A percentile compares a stretch with the other conserved stretches of the same genome.
These are phyloP conservation scores for Lepilemur septentrionalis DNA, from an alignment of 2,797 vertebrate genomes.

Conservation along the genomic window DNA sequence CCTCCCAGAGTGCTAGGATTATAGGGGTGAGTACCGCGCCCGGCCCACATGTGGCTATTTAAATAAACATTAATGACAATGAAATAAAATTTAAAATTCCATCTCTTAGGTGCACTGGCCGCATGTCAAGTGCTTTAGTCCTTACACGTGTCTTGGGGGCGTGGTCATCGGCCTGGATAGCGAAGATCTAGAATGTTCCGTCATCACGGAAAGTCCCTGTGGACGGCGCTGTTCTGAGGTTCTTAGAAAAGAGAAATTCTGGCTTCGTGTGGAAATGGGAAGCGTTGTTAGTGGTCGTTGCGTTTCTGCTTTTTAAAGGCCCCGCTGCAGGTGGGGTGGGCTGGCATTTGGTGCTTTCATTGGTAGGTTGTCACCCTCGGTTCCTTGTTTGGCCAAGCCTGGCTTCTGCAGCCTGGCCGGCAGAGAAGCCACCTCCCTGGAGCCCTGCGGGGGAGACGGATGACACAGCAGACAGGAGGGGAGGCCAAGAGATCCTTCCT, in stretches of 20 bases:
- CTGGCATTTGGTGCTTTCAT: background rate
- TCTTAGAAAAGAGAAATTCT: background rate
- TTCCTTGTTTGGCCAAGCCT: background rate
- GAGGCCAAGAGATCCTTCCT: background rate
- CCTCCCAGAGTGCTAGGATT: too few species aligned
- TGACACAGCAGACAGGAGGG: background rate
- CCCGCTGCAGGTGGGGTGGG: too few species aligned
- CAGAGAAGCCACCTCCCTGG: background rate
- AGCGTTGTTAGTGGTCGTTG: background rate
- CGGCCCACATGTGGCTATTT: background rate
- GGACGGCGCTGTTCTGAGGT: background rate
- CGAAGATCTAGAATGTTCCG: background rate
- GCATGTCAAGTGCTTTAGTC: background rate
- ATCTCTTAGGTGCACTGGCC: background rate
- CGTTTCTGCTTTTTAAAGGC: background rate
- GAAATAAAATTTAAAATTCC: background rate
- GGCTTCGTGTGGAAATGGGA: fast-evolving
- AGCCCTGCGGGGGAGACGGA: background rate
- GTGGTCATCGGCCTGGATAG: background rate
- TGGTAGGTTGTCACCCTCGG: background rate
- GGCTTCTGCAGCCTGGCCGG: background rate
- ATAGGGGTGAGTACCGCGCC: too few species aligned
- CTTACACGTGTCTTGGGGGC: background rate
- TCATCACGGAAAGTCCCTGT: background rate
- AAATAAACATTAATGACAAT: background rate